These are phyloP conservation scores for Agonopterix alstromeriana DNA, from an alignment of 2,888 invertebrate genomes.

Conservation along the genomic window DNA sequence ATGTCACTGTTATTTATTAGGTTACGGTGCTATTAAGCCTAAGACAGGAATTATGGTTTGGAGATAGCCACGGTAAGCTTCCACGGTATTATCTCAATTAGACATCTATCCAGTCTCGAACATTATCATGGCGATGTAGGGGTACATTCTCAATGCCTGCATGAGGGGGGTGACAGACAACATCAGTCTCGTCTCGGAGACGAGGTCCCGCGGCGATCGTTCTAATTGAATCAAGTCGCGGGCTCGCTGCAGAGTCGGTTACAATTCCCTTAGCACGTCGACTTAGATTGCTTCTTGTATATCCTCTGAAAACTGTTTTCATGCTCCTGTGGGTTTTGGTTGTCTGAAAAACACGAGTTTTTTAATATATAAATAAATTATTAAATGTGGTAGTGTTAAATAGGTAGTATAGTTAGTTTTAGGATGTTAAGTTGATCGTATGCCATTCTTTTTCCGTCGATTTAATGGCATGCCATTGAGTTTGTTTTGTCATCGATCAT, in stretches of 20 bases:
- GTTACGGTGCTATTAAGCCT: constrained; percentile 66
- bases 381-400: no score
- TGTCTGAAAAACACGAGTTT: constrained; percentile 1
- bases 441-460: no score
- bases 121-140: background rate
- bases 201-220: constrained; percentile 38
- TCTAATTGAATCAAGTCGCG: constrained; percentile 63
- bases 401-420: no score
- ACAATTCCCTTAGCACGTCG: constrained; percentile 59
- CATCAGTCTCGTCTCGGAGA: constrained; percentile 12
- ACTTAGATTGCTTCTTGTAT: constrained; percentile 56
- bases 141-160: background rate
- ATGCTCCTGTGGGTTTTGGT: constrained; percentile 13
- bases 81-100: background rate
- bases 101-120: background rate
- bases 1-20: constrained; percentile 76
- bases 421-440: no score
- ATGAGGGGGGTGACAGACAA: constrained; percentile 15
- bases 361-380: background rate
- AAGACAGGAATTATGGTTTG: constrained; percentile 55
- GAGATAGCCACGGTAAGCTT: constrained; percentile 1
- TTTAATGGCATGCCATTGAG: no score
- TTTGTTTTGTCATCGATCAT: no score
- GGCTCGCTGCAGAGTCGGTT: constrained; percentile 28
- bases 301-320: constrained; percentile 18